Evolutionary conservation across 2,888 invertebrate species (phyloP).

Genomic region (Caenorhabditis sp.): DNA sequence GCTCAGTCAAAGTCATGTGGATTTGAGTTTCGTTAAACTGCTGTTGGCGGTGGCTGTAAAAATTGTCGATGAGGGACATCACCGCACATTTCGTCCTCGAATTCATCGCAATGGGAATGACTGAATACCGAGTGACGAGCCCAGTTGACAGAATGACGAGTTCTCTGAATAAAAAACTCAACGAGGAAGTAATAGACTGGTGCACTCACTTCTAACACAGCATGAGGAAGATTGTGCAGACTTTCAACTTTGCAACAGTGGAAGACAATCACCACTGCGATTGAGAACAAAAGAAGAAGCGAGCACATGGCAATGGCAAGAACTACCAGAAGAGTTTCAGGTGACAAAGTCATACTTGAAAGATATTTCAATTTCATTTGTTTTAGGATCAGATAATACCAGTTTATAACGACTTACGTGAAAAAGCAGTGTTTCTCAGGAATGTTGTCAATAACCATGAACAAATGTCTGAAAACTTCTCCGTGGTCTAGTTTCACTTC

Average conservation of each 20-base stretch:
- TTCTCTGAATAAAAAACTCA: constrained; percentile 57
- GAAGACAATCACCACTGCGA: constrained; percentile 69
- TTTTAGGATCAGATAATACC: too few relatives aligned
- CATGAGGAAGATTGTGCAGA: constrained; percentile 63
- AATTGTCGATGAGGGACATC: constrained; percentile 28
- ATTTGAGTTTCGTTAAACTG: constrained; percentile 38
- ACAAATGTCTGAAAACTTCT: constrained; percentile 16
- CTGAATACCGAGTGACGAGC: constrained; percentile 72
- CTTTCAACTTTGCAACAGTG: constrained; percentile 69
- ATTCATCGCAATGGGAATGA: constrained; percentile 51
- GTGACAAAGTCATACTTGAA: constrained; percentile 66
- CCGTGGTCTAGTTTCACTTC: neutral
- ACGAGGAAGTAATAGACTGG: neutral
- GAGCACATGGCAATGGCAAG: constrained; percentile 72
- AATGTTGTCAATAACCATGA: constrained; percentile 24
- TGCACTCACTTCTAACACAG: constrained; percentile 62
- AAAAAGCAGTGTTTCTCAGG: constrained; percentile 58
- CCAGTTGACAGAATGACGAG: constrained; percentile 69
- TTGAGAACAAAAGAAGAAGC: constrained; percentile 65
- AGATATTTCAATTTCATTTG: neutral
- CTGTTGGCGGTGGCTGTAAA: constrained; percentile 53
- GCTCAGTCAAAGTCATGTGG: too few relatives aligned
- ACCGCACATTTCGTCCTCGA: constrained; percentile 47
- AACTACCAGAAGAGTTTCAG: constrained; percentile 67
- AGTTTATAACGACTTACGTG: constrained; percentile 36